A percentile compares a stretch with the other conserved stretches of the same genome.
phyloP scores from a whole-genome alignment of 2,113 vertebrate genomes.

The Thermophis baileyi region DNA sequence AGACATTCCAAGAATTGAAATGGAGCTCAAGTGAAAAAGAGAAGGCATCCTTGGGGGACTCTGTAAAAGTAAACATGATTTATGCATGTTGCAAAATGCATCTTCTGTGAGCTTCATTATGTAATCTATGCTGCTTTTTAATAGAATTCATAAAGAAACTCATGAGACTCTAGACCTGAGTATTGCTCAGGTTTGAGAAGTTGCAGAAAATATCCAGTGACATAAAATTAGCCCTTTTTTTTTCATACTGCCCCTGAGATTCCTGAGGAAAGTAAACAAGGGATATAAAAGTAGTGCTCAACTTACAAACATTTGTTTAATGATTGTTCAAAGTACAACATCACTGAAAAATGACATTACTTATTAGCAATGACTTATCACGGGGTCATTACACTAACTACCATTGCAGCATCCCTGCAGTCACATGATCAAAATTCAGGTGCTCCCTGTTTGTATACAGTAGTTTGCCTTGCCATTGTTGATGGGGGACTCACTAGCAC shows the following conservation, averaged over 20 bases:
- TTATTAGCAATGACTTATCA: background rate
- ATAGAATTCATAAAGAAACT: slow-evolving; percentile 57
- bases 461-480: background rate
- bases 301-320: background rate
- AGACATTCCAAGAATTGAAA: slow-evolving; percentile 13
- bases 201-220: slow-evolving; percentile 43
- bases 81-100: slow-evolving; percentile 47
- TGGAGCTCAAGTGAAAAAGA: slow-evolving; percentile 28
- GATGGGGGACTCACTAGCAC: background rate
- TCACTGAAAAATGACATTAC: background rate
- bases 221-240: slow-evolving; percentile 22
- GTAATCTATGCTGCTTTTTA: slow-evolving; percentile 46
- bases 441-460: background rate
- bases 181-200: slow-evolving; percentile 41
- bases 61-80: slow-evolving; percentile 54
- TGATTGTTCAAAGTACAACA: background rate
- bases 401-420: background rate
- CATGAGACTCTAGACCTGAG: slow-evolving; percentile 11
- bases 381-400: background rate
- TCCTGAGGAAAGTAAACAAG: background rate
- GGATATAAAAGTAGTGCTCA: background rate
- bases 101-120: slow-evolving; percentile 38
- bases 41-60: slow-evolving; percentile 30
- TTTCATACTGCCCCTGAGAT: slow-evolving; percentile 16
- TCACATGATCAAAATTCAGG: background rate